Evolutionary conservation across 2,797 vertebrate species (phyloP).

Genomic region (Sebastes hubbsi): DNA sequence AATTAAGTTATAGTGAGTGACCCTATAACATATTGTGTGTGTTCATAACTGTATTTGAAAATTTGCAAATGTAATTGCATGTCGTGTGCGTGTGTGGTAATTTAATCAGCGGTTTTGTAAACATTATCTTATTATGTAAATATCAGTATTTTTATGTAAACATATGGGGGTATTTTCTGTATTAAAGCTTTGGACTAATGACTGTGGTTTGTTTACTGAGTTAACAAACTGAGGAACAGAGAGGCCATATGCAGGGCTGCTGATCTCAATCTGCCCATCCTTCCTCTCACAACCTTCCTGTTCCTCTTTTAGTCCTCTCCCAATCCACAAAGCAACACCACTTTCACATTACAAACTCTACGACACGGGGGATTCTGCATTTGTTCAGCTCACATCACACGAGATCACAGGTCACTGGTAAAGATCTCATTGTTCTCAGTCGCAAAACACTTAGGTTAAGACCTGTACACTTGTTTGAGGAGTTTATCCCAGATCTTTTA

Average conservation of each 20-base stretch:
- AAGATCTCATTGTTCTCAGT: neutral
- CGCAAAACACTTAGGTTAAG: neutral
- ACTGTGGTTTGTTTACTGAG: constrained; percentile 50
- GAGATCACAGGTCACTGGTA: neutral
- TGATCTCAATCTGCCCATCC: constrained; percentile 8
- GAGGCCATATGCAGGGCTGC: neutral
- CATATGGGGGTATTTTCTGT: constrained; percentile 24
- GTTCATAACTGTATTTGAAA: constrained; percentile 10
- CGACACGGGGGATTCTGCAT: neutral
- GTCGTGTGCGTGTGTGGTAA: constrained; percentile 1
- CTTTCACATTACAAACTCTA: neutral
- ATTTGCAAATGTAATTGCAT: constrained; percentile 22
- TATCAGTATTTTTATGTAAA: constrained; percentile 53
- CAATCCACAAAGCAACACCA: neutral
- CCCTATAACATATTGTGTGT: constrained; percentile 23
- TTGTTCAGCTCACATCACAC: neutral
- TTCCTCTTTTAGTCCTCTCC: neutral
- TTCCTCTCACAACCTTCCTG: neutral
- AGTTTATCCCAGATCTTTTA: neutral
- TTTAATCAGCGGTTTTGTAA: constrained; percentile 29
- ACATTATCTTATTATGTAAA: constrained; percentile 61
- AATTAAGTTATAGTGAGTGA: constrained; percentile 48
- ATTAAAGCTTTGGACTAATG: constrained; percentile 48
- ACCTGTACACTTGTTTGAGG: neutral
- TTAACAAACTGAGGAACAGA: constrained; percentile 29